Evolutionary conservation across 2,888 invertebrate genomes (phyloP), one percentile per base, ranked within the genome.

Genomic region (Aromia moschata): DNA sequence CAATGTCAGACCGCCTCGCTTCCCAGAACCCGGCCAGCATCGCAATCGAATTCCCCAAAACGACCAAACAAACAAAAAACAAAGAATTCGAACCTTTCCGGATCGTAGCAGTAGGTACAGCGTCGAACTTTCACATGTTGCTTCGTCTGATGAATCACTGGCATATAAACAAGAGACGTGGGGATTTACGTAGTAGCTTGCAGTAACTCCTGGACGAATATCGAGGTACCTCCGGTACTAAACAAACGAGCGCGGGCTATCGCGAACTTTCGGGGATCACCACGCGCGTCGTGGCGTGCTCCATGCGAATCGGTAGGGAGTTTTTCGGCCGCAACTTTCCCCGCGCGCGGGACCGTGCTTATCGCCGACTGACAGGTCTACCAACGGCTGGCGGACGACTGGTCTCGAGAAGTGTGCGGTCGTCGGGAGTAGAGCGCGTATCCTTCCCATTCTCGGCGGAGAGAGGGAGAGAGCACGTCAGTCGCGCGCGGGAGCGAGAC

Each of bases 391-490:
- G 65, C 65, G 65, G 58, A 56, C 68, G 60, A 71, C 71, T 71
- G 66, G 67, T 60, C 16, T 30, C 30, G 49, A 25, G 41, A 52
- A 52, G 17, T 52, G 52, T 20, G 30, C 16, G 30, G 52, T 52
- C 41, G 31, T 31, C 41, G 16, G 15, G n/a, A n/a, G 36, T 11
- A 44, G 5, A 40, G 33, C 11, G 45, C 33, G 68, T 68, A 71
- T 74, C 74, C 71, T 72, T 73, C 72, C 49, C 73, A 73, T 71
- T 70, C 62, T 58, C 66, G 58, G 43, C 44, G n/a, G 58, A 62
- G 43, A 40, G 51, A 47, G 20, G 45, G 52, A 45, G 33, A 64
- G 51, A 10, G 46, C 10, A 36, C 9, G 18, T 57, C 33, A 9
- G 10, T 37, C 20, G 44, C 51, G 53, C 41, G 61, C 41, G 18